Evolutionary conservation across 2,888 invertebrate species (phyloP), one percentile per base, ranked within the genome.

Genomic region (Pachydiplax longipennis): DNA sequence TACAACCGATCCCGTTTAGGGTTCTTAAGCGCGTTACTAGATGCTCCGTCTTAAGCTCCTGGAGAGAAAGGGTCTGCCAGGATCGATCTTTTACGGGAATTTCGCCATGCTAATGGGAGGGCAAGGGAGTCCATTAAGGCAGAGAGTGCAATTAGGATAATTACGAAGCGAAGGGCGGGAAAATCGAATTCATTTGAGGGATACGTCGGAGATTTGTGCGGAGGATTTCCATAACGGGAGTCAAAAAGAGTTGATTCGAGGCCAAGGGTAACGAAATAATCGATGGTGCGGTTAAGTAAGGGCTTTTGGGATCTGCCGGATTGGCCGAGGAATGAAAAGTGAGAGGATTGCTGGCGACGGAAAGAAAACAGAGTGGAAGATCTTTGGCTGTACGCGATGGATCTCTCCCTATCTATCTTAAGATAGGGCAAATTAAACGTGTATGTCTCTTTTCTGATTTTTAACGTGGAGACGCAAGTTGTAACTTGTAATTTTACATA

Each of bases 81-180:
- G 53, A 53, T 53, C 53, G 53, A 53, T 53, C 53, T 53, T 53
- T 53, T 53, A 53, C 53, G 53, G 53, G 18, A 53, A 53, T 53
- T 53, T 18, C 53, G 53, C 53, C 53, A 53, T 53, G 53, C 53
- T 53, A 53, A 37, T 37, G 22, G 73, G 73, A 73, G 73, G 13
- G 25, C 25, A 25, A 22, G 73, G 48, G 15, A 40, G 87, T 87
- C 87, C 87, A 87, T 87, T 87, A 87, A 87, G 35, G 31, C 31
- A 37, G n/a, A 35, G n/a, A 61, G 61, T 61, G 61, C 87, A 87
- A 87, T 87, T 87, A 87, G 87, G 87, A 87, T 87, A 87, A 87
- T 87, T 87, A 87, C 65, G 35, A 35, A 37, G 58, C 44, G 83
- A 58, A 37, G 25, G 53, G 35, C 10, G 48, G 37, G 61, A 15